phyloP scores from a whole-genome alignment of 1,140 invertebrate species.

The Nebria ingens region DNA sequence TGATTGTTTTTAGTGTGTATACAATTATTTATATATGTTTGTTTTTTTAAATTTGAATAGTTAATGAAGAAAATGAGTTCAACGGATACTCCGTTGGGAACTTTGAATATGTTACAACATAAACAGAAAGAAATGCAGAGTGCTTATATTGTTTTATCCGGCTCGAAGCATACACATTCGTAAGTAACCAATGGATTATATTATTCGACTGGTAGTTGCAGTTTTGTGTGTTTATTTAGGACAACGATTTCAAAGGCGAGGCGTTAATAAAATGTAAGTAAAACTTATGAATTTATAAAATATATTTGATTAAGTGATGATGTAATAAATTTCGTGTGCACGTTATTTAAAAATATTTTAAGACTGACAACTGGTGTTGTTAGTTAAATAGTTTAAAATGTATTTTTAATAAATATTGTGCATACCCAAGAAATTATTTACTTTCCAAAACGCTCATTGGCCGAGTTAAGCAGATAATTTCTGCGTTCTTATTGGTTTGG shows the following conservation, averaged over 20 bases:
- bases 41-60: constrained; percentile 38
- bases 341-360: no score
- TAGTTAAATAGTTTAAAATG: no score
- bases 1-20: neutral
- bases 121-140: constrained; percentile 96
- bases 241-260: constrained; percentile 30
- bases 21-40: neutral
- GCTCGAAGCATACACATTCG: constrained; percentile 59
- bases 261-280: constrained; percentile 19
- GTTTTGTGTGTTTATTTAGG: constrained; percentile 17
- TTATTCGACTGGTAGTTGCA: neutral
- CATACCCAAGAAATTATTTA: no score
- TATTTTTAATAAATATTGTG: no score
- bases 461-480: no score
- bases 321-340: no score
- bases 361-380: no score
- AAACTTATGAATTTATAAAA: no score
- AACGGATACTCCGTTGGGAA: constrained; percentile 93
- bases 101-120: constrained; percentile 85
- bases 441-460: no score
- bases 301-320: no score
- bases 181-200: constrained; percentile 18
- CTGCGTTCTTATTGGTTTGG: no score
- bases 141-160: constrained; percentile 88
- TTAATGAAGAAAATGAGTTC: constrained; percentile 98